Conservation (phyloP, 2,888 invertebrate genomes). For the Eristalis intricaria region DNA sequence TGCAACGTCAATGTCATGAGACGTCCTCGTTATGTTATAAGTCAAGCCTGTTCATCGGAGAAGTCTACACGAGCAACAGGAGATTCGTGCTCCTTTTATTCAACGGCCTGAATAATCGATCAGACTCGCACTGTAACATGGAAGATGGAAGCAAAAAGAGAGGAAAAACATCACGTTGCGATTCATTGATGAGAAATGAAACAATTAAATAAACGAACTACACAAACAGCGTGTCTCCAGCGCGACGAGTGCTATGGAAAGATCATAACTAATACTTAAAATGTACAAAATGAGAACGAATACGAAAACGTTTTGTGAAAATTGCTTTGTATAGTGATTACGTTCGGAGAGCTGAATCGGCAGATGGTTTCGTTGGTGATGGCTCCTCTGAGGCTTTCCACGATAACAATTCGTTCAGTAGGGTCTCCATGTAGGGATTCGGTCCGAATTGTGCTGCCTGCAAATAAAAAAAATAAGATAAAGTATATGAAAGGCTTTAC, state of each 20-base stretch:
- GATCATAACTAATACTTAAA: not conserved
- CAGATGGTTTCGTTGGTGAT: slow-evolving; percentile 11
- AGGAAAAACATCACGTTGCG: not conserved
- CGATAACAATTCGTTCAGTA: slow-evolving; percentile 88
- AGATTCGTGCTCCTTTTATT: no score
- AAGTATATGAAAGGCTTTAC: not conserved
- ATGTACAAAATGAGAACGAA: slow-evolving; percentile 4
- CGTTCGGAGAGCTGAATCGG: not conserved
- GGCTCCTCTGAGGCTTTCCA: slow-evolving; percentile 81
- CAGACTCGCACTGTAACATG: not conserved
- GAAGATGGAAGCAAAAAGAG: not conserved
- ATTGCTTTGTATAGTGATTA: slow-evolving; percentile 22
- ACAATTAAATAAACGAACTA: slow-evolving; percentile 4
- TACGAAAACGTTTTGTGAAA: slow-evolving; percentile 1
- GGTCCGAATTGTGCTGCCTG: slow-evolving; percentile 87
- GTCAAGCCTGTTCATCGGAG: no score
- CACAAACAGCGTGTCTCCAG: not conserved
- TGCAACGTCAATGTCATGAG: no score
- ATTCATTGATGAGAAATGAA: not conserved
- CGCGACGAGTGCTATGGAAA: not conserved
- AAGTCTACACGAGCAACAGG: no score
- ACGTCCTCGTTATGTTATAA: no score
- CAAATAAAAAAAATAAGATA: not conserved
- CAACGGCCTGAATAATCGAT: not conserved
- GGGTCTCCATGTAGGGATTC: slow-evolving; percentile 88